A percentile compares a stretch with the other conserved stretches of the same genome.
These are phyloP conservation scores for Paradisaea rubra DNA, from an alignment of 2,113 vertebrate species.

Conservation along the genomic window DNA sequence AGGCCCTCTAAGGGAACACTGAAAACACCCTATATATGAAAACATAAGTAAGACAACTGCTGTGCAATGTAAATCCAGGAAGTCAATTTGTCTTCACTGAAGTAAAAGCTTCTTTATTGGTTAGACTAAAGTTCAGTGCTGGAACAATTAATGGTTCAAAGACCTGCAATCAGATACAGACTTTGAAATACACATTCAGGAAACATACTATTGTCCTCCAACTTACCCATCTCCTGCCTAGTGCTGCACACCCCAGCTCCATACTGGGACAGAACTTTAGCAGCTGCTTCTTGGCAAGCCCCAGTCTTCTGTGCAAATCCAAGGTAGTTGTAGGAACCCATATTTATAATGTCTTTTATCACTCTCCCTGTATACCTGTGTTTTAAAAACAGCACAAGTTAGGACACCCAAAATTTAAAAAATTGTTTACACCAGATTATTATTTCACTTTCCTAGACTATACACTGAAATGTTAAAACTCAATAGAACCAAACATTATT, in stretches of 20 bases:
- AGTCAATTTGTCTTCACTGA: neutral
- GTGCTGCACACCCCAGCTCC: constrained; percentile 88
- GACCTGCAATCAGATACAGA: neutral
- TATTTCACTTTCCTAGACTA: neutral
- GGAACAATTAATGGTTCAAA: neutral
- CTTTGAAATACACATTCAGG: neutral
- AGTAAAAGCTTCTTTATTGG: neutral
- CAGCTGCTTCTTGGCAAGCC: constrained; percentile 79
- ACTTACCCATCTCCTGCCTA: constrained; percentile 91
- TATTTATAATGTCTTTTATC: constrained; percentile 91
- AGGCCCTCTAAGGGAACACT: neutral
- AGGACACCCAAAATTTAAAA: neutral
- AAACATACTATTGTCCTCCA: neutral
- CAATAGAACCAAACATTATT: neutral
- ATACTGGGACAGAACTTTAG: constrained; percentile 76
- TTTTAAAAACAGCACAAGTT: constrained; percentile 37
- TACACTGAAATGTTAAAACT: neutral
- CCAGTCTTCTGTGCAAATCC: constrained; percentile 90
- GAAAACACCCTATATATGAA: neutral
- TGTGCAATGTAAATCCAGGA: neutral
- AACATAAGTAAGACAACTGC: neutral
- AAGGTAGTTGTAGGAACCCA: constrained; percentile 98
- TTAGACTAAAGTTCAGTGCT: neutral
- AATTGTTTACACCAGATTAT: neutral
- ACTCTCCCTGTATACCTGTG: constrained; percentile 87